Percentiles rank a stretch among this genome's conserved stretches.
Evolutionary conservation across 2,888 invertebrate genomes (phyloP).

Genomic region (Bimastos eiseni): DNA sequence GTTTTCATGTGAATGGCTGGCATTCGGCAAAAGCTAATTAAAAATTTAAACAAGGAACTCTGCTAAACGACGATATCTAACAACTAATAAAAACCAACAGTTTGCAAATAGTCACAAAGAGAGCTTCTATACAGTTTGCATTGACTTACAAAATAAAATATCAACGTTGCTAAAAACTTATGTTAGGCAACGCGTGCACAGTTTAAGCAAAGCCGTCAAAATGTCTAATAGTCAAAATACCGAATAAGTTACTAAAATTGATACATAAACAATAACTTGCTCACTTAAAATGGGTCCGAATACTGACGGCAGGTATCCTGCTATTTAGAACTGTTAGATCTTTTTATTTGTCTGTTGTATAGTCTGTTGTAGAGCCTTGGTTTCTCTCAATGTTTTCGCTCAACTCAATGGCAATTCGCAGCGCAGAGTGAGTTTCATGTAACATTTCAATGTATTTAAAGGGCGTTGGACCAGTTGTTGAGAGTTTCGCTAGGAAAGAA

Average conservation of each 20-base stretch:
- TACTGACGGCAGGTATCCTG: neutral
- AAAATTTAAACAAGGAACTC: neutral
- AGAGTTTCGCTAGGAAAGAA: neutral
- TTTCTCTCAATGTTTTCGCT: neutral
- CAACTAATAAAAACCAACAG: neutral
- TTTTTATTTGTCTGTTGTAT: no score
- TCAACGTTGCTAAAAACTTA: neutral
- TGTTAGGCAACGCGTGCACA: neutral
- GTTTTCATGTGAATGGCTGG: no score
- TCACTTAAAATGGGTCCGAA: neutral
- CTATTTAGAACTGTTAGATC: no score
- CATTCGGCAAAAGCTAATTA: neutral
- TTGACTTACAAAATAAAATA: neutral
- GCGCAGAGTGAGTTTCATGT: neutral
- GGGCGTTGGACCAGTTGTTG: neutral
- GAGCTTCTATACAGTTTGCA: neutral
- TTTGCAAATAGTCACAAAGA: neutral
- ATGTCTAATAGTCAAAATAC: neutral
- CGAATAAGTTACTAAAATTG: conserved; percentile 13
- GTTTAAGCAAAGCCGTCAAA: neutral
- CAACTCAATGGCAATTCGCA: neutral
- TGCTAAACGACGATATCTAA: neutral
- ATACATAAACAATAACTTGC: neutral
- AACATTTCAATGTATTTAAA: neutral
- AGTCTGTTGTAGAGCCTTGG: neutral